Evolutionary conservation across 2,797 vertebrate species (phyloP), one percentile per base, ranked within the genome.

Genomic region (Crenichthys baileyi): DNA sequence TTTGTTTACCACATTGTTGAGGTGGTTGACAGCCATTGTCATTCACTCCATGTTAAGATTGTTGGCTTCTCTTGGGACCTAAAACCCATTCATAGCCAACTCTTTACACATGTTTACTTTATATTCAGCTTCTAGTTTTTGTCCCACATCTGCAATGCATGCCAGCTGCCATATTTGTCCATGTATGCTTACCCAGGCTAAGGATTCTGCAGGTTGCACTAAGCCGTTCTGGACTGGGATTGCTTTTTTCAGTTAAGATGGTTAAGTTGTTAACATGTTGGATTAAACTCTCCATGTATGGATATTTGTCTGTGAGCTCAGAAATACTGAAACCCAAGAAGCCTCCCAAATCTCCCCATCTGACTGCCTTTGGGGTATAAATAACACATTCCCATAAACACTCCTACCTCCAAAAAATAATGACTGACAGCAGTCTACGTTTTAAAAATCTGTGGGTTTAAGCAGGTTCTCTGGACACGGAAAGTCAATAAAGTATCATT

Each of bases 291-390:
- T 46, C 95, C 94, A 93, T 95, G 86, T 95, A 95, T 82, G 94
- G 94, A 93, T 84, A 93, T 94, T 95, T 93, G 89, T 93, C 88
- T 93, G 86, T 86, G 91, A 92, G 91, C 91, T 91, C 85, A 90
- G 79, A 91, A 91, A 91, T 89, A 86, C 88, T 94, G 91, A 94
- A 94, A 94, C 92, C 93, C 82, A 93, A 95, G 88, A 88, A 93
- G 93, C 87, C 83, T 88, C 87, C 88, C 85, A 91, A 95, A 94
- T 92, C 91, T 84, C 89, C 88, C 83, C 82, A 92, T 89, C 90
- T 60, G 84, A 89, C 89, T 81, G 86, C 90, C 90, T 90, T 87
- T 76, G 81, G 81, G 79, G 91, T 95, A 95, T 95, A 94, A 95
- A 94, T 96, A 96, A 92, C 92, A 79, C 86, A 78, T 85, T 80